Evolutionary conservation across 2,113 vertebrate genomes (phyloP).

Genomic region (Chauna torquata): DNA sequence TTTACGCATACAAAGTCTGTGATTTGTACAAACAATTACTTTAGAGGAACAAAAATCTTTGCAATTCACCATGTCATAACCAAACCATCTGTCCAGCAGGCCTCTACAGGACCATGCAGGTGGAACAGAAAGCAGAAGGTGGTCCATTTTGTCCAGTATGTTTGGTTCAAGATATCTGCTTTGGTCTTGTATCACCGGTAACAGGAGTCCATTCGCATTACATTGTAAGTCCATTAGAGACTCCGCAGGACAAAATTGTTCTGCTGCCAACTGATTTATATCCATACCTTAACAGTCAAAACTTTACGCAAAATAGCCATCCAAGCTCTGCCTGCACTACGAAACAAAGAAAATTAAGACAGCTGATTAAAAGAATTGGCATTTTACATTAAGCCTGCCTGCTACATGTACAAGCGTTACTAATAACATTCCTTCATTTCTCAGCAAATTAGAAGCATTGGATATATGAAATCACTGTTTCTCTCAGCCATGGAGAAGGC

Average conservation of each 20-base stretch:
- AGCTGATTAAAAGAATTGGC: neutral
- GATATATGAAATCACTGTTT: neutral
- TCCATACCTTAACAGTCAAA: neutral
- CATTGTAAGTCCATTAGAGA: neutral
- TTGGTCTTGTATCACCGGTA: neutral
- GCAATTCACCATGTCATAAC: slow-evolving; percentile 80
- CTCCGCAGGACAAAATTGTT: neutral
- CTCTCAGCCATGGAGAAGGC: neutral
- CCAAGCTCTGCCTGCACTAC: neutral
- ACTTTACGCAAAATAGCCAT: neutral
- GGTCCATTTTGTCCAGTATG: neutral
- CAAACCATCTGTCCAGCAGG: slow-evolving; percentile 78
- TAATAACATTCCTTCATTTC: neutral
- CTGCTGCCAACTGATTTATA: neutral
- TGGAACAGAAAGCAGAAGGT: neutral
- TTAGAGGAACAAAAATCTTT: slow-evolving; percentile 77
- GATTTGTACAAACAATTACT: slow-evolving; percentile 80
- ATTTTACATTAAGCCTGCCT: neutral
- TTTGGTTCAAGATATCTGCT: slow-evolving; percentile 50
- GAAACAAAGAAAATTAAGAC: neutral
- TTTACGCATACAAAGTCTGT: slow-evolving; percentile 73
- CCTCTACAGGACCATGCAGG: neutral
- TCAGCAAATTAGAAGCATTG: neutral
- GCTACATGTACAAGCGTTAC: neutral
- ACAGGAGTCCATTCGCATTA: neutral